Conservation (phyloP, 1,140 invertebrate species). For the Drosophila cardini region DNA sequence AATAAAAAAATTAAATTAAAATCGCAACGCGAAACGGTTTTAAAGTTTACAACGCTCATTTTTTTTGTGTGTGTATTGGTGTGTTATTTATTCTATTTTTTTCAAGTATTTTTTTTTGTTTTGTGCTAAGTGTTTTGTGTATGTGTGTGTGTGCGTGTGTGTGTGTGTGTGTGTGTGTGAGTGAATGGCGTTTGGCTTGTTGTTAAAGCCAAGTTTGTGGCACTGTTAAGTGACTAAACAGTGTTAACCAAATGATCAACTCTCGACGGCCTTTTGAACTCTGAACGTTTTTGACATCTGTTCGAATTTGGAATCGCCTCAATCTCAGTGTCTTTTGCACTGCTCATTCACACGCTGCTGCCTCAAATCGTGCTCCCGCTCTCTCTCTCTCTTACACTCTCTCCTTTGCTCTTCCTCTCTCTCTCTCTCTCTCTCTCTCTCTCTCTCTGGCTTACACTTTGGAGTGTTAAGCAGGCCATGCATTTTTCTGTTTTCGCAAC, state of each 20-base stretch:
- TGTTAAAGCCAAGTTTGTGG: background rate
- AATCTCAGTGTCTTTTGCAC: constrained; percentile 19
- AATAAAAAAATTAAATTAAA: constrained; percentile 20
- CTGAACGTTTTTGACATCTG: constrained; percentile 59
- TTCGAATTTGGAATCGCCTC: constrained; percentile 40
- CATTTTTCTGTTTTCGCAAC: constrained; percentile 71
- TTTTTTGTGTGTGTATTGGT: constrained; percentile 15
- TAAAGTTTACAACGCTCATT: constrained; percentile 5
- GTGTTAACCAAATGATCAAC: constrained; percentile 44
- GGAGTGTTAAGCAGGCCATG: constrained; percentile 66
- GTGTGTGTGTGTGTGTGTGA: constrained; percentile 11
- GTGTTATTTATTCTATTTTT: background rate
- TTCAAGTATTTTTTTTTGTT: constrained; percentile 16
- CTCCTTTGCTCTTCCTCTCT: constrained; percentile 8
- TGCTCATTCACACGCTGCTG: constrained; percentile 19
- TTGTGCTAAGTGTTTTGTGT: constrained; percentile 21
- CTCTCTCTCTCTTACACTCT: background rate
- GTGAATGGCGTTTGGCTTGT: background rate
- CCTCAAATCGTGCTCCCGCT: background rate
- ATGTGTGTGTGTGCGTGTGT: constrained; percentile 14
- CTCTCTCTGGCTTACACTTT: constrained; percentile 14
- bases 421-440: background rate
- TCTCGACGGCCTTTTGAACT: constrained; percentile 65
- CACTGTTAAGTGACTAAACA: constrained; percentile 17
- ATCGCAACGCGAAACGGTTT: constrained; percentile 38